Evolutionary conservation across 2,113 vertebrate species (phyloP).

Genomic region (Apodemus speciosus): DNA sequence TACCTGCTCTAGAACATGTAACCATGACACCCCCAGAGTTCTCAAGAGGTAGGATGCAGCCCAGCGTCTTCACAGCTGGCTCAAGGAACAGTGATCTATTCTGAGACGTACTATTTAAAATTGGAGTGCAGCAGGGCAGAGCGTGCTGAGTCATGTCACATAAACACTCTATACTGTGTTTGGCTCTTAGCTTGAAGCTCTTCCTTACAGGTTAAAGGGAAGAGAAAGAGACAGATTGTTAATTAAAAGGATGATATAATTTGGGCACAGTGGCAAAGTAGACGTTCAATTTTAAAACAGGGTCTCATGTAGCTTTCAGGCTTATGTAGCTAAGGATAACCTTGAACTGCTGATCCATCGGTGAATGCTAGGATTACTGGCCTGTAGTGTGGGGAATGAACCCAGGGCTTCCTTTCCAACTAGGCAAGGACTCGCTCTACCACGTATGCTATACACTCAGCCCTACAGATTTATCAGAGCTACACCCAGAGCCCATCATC

Average conservation of each 20-base stretch:
- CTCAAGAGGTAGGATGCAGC: too few species aligned
- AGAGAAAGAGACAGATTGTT: not conserved
- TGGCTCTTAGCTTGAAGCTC: conserved; percentile 54
- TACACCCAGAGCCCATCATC: too few species aligned
- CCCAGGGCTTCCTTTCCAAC: not conserved
- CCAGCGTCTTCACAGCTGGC: conserved; percentile 1
- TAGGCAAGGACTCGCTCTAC: not conserved
- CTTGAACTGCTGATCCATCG: not conserved
- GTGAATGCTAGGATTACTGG: too few species aligned
- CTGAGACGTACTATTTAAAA: conserved; percentile 75
- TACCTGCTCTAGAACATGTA: too few species aligned
- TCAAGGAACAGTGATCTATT: conserved; percentile 43
- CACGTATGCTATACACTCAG: not conserved
- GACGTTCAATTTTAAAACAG: not conserved
- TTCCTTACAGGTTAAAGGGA: conserved; percentile 30
- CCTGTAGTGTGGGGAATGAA: not conserved
- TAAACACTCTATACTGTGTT: conserved; percentile 50
- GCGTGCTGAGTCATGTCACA: conserved; percentile 21
- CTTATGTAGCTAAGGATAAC: not conserved
- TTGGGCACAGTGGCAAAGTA: not conserved
- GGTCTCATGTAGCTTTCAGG: not conserved
- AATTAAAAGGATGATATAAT: not conserved
- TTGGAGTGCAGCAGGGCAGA: not conserved
- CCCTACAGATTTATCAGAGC: not conserved
- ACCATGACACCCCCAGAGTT: too few species aligned